Conservation (phyloP, 2,113 vertebrate species). For the Sorex fumeus region DNA sequence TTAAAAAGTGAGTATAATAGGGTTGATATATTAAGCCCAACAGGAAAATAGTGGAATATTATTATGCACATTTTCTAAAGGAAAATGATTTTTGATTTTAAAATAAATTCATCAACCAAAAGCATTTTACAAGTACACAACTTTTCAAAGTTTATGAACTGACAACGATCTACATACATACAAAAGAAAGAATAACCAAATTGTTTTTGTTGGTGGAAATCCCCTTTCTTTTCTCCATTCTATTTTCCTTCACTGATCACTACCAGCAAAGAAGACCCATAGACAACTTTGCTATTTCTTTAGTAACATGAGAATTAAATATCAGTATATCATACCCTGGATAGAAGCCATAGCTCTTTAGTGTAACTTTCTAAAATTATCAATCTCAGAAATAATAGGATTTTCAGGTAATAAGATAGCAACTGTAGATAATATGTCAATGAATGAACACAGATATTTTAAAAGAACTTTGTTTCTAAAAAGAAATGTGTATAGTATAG, state of each 20-base stretch:
- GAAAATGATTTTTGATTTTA: neutral
- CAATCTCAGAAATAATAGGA: no score
- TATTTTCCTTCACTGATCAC: accelerated
- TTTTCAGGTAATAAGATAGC: neutral
- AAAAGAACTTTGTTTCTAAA: neutral
- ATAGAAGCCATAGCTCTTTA: neutral
- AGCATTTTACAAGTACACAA: neutral
- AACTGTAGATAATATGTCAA: neutral
- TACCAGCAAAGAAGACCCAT: neutral
- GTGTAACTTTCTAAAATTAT: neutral
- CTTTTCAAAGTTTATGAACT: neutral
- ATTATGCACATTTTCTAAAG: neutral
- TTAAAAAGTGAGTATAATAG: neutral
- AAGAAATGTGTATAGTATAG: neutral
- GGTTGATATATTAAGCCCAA: neutral
- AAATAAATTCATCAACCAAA: neutral
- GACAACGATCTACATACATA: neutral
- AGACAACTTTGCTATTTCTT: neutral
- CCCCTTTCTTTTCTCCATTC: neutral
- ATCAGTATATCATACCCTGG: neutral
- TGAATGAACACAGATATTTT: neutral
- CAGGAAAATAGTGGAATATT: neutral
- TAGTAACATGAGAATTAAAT: neutral
- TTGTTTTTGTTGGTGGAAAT: no score
- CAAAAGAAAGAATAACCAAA: neutral